A percentile compares a stretch with the other conserved stretches of the same genome.
Conservation (phyloP, 2,113 vertebrate species). For the Myrmophylax atrothorax region DNA sequence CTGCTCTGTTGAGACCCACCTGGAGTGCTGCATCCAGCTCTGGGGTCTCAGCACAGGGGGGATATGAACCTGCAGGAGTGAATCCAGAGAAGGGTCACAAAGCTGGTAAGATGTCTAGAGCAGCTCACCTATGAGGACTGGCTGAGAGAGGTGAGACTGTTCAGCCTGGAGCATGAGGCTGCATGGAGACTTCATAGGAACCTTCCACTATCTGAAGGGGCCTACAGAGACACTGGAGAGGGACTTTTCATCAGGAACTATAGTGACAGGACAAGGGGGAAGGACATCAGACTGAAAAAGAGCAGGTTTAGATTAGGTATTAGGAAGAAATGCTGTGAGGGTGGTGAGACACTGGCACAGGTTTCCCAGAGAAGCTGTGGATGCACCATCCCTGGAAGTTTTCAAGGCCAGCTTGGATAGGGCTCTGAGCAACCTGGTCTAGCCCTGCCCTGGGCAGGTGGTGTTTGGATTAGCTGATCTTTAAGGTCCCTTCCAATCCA, state of each 20-base stretch:
- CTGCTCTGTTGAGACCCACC: neutral
- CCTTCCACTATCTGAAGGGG: neutral
- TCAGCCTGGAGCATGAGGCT: neutral
- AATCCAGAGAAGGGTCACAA: neutral
- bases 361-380: neutral
- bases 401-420: neutral
- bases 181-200: neutral
- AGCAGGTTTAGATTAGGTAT: neutral
- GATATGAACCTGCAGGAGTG: fast-evolving
- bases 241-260: neutral
- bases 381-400: neutral
- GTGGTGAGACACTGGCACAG: neutral
- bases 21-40: neutral
- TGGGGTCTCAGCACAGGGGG: neutral
- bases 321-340: neutral
- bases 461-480: neutral
- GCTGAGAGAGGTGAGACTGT: neutral
- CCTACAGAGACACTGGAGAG: neutral
- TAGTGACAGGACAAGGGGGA: neutral
- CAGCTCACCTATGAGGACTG: neutral
- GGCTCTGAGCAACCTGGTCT: neutral
- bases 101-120: neutral
- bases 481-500: neutral
- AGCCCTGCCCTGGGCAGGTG: neutral
- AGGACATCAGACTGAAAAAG: neutral